A percentile compares a stretch with the other conserved stretches of the same genome.
These are phyloP conservation scores for Girardia tigrina DNA, from an alignment of 2,888 invertebrate genomes.

Conservation along the genomic window DNA sequence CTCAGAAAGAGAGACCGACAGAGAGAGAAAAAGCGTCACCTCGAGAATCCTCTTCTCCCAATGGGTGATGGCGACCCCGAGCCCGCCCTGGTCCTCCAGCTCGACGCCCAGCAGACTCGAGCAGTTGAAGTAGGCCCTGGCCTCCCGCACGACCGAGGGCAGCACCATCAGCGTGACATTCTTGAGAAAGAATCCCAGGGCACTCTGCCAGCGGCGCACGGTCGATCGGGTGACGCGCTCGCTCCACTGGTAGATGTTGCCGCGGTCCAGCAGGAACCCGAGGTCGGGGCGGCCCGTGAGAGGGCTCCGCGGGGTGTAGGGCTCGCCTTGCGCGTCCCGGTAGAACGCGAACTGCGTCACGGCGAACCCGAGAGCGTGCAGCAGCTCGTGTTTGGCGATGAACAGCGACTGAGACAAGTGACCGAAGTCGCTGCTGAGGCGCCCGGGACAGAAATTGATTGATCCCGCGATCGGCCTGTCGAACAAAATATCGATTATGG, in stretches of 20 bases:
- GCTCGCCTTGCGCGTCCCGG: slow-evolving; percentile 73
- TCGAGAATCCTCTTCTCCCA: slow-evolving; percentile 98
- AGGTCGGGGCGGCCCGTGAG: slow-evolving; percentile 70
- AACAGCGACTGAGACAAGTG: slow-evolving; percentile 63
- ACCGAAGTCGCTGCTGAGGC: slow-evolving; percentile 74
- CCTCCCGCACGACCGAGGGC: slow-evolving; percentile 73
- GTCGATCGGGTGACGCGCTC: slow-evolving; percentile 68
- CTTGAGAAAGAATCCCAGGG: slow-evolving; percentile 62
- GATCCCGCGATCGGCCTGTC: slow-evolving; percentile 88
- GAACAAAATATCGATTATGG: slow-evolving; percentile 39
- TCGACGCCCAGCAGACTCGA: slow-evolving; percentile 79
- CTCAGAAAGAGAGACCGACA: no score
- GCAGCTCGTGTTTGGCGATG: slow-evolving; percentile 92
- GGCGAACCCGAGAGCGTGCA: slow-evolving; percentile 91
- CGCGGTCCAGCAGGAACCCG: neutral
- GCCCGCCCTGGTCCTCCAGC: slow-evolving; percentile 89
- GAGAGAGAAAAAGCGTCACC: no score
- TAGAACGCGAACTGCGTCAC: slow-evolving; percentile 89
- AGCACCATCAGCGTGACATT: slow-evolving; percentile 76
- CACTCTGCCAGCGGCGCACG: slow-evolving; percentile 63
- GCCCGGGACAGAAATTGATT: slow-evolving; percentile 88
- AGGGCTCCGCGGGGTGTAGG: slow-evolving; percentile 51
- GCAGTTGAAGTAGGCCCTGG: slow-evolving; percentile 73
- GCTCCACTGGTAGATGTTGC: slow-evolving; percentile 63
- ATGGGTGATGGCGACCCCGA: slow-evolving; percentile 87